Conservation (phyloP, 1,140 invertebrate species). For the Megathymus violae region DNA sequence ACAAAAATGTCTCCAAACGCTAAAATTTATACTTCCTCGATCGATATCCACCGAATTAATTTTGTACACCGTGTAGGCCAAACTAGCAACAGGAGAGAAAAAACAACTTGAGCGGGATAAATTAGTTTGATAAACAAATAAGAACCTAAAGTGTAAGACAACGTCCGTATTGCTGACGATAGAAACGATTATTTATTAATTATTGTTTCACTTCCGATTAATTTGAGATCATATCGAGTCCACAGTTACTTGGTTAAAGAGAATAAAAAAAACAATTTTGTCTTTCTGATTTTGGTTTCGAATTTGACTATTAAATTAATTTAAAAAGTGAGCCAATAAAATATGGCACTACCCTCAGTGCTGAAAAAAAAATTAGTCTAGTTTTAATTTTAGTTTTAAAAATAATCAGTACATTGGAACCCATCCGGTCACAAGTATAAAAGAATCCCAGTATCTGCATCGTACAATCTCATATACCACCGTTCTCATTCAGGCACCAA, state of each 20-base stretch:
- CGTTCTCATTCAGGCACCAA: constrained; percentile 75
- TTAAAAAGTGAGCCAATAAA: constrained; percentile 77
- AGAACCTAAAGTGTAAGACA: background rate
- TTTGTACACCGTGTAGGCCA: constrained; percentile 73
- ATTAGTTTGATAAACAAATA: constrained; percentile 1
- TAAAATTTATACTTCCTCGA: constrained; percentile 20
- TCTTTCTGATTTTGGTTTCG: constrained; percentile 77
- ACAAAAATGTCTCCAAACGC: constrained; percentile 40
- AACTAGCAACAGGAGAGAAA: constrained; percentile 8
- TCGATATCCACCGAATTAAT: constrained; percentile 45
- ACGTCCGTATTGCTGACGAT: constrained; percentile 1
- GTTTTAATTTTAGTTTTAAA: constrained; percentile 63
- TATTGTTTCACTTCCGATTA: constrained; percentile 50
- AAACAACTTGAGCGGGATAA: constrained; percentile 23
- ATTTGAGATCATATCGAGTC: constrained; percentile 77
- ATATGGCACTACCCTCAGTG: constrained; percentile 81
- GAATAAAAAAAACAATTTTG: constrained; percentile 50
- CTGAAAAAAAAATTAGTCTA: constrained; percentile 75
- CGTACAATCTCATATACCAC: constrained; percentile 50
- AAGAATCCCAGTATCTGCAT: constrained; percentile 48
- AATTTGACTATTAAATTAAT: constrained; percentile 77
- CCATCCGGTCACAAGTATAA: constrained; percentile 57
- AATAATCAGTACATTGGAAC: constrained; percentile 81
- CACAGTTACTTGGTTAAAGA: constrained; percentile 57
- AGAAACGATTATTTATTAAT: constrained; percentile 10